Conservation (phyloP, 2,888 invertebrate species). For the Stomorhina lunata region DNA sequence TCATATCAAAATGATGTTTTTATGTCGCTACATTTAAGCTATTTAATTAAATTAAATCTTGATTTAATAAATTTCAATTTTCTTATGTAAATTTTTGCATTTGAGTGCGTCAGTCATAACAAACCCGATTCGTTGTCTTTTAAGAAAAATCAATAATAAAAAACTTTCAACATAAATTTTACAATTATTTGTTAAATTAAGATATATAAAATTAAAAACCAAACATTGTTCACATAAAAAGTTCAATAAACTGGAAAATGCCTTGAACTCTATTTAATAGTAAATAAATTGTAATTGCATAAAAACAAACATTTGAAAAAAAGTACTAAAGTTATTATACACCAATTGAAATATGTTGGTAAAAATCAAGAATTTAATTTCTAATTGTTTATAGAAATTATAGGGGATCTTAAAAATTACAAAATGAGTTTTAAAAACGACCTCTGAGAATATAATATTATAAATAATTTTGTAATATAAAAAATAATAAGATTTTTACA, state of each 20-base stretch:
- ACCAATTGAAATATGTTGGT: slow-evolving; percentile 7
- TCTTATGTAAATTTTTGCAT: slow-evolving; percentile 34
- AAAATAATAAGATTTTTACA: no score
- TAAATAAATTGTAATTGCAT: slow-evolving; percentile 34
- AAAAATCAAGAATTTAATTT: no score
- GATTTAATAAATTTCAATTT: slow-evolving; percentile 12
- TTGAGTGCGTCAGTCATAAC: slow-evolving; percentile 5
- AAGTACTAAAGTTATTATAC: background rate
- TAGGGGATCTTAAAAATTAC: no score
- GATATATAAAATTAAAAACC: slow-evolving; percentile 28
- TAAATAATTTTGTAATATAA: no score
- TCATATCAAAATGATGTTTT: background rate
- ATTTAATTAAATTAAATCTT: slow-evolving; percentile 51
- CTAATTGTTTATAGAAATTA: no score
- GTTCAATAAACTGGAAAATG: slow-evolving; percentile 58
- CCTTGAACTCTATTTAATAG: slow-evolving; percentile 52
- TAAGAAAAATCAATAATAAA: background rate
- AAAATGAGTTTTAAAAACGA: no score
- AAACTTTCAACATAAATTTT: slow-evolving; percentile 41
- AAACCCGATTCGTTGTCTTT: slow-evolving; percentile 34
- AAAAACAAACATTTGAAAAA: background rate
- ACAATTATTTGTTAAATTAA: slow-evolving; percentile 37
- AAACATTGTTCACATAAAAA: slow-evolving; percentile 38
- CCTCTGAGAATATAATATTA: no score
- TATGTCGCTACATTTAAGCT: background rate